phyloP scores from a whole-genome alignment of 2,888 invertebrate genomes.

The Xylophagus ater region DNA sequence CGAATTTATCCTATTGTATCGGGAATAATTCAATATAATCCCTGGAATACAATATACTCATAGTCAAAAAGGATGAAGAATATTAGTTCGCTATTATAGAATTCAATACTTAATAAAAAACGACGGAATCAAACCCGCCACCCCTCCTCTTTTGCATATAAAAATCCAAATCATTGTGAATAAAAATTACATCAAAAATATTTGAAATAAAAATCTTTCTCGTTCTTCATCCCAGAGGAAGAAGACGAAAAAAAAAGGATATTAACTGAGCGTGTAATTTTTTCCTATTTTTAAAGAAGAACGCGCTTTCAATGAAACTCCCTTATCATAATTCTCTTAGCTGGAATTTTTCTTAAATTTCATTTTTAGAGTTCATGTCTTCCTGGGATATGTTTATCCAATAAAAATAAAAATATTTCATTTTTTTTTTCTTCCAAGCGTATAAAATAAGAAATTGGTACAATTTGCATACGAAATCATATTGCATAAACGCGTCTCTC shows the following conservation, averaged over 20 bases:
- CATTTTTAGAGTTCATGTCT: slow-evolving; percentile 1
- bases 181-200: no score
- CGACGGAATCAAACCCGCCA: no score
- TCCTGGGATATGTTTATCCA: neutral
- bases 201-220: no score
- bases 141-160: no score
- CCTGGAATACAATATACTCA: slow-evolving; percentile 9
- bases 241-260: neutral
- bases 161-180: no score
- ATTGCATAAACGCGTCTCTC: no score
- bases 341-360: slow-evolving; percentile 5
- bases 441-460: slow-evolving; percentile 12
- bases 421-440: neutral
- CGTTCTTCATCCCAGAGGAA: neutral
- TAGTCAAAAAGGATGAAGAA: slow-evolving; percentile 10
- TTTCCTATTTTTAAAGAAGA: no score
- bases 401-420: neutral
- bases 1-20: slow-evolving; percentile 10
- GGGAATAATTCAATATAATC: slow-evolving; percentile 11
- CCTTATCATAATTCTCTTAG: slow-evolving; percentile 3
- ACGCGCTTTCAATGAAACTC: slow-evolving; percentile 2
- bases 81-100: slow-evolving; percentile 10
- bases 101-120: no score
- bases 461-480: slow-evolving; percentile 18
- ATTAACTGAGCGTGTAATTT: slow-evolving; percentile 12